Percentiles rank a stretch among this genome's conserved stretches.
Conservation (phyloP, 2,888 invertebrate genomes). For the Uloborus plumipes region DNA sequence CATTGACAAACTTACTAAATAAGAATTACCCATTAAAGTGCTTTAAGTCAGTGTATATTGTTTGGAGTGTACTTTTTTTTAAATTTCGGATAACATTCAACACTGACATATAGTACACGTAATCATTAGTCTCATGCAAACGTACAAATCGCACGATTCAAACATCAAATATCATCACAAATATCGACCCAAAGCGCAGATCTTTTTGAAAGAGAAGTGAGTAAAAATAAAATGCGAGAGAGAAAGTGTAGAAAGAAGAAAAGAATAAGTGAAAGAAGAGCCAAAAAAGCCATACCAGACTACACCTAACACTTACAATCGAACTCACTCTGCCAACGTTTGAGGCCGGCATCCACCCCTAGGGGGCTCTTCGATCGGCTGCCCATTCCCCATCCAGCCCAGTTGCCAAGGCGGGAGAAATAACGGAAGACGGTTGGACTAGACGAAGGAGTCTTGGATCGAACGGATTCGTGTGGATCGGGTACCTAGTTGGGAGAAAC, state of each 20-base stretch:
- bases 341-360: conserved; percentile 66
- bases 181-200: conserved; percentile 31
- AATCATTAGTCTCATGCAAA: conserved; percentile 7
- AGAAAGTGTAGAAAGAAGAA: neutral
- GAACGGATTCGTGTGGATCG: conserved; percentile 56
- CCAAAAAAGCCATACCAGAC: conserved; percentile 47
- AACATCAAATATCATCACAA: conserved; percentile 11
- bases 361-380: conserved; percentile 70
- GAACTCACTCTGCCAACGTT: conserved; percentile 68
- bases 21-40: no score
- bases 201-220: conserved; percentile 19
- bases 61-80: no score
- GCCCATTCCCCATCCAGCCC: conserved; percentile 67
- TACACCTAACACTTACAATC: conserved; percentile 65
- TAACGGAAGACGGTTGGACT: conserved; percentile 65
- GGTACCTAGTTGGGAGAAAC: conserved; percentile 45
- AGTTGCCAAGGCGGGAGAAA: conserved; percentile 66
- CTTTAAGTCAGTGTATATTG: no score
- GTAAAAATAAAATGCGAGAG: neutral
- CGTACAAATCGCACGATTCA: neutral
- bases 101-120: no score
- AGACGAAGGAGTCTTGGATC: conserved; percentile 51
- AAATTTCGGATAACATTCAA: no score
- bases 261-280: conserved; percentile 32
- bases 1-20: no score